These are phyloP conservation scores for Torymus auratus DNA, from an alignment of 2,888 invertebrate species.

Conservation along the genomic window DNA sequence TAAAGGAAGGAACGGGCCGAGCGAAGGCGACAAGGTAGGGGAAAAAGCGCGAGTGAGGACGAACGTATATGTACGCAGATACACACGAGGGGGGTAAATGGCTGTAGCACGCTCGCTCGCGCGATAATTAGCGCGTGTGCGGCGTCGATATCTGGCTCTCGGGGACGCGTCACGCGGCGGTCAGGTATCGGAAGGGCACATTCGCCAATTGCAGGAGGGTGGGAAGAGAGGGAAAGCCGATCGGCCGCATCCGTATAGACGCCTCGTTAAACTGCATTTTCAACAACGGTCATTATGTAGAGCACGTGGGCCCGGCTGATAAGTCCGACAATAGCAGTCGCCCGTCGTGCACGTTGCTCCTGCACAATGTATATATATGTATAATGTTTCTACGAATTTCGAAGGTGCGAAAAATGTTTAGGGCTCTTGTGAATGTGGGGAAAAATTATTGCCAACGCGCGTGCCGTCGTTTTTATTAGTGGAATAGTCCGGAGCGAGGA, in stretches of 20 bases:
- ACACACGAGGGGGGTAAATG: neutral
- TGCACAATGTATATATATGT: too few relatives aligned
- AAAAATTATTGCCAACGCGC: too few relatives aligned
- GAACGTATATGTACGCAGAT: too few relatives aligned
- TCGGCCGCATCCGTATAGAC: slow-evolving; percentile 70
- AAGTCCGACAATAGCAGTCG: slow-evolving; percentile 63
- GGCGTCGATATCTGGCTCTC: slow-evolving; percentile 40
- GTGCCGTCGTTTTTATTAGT: too few relatives aligned
- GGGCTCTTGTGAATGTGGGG: too few relatives aligned
- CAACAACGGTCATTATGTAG: slow-evolving; percentile 73
- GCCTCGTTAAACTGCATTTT: slow-evolving; percentile 75
- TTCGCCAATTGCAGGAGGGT: slow-evolving; percentile 44
- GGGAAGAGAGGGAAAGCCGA: slow-evolving; percentile 59
- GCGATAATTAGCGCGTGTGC: slow-evolving; percentile 55
- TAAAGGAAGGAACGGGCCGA: too few relatives aligned
- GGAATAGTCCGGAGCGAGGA: too few relatives aligned
- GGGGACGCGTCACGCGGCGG: slow-evolving; percentile 36
- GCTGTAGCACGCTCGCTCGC: slow-evolving; percentile 9
- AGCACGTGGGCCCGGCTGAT: slow-evolving; percentile 74
- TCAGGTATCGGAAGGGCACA: slow-evolving; percentile 56
- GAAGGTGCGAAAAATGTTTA: too few relatives aligned
- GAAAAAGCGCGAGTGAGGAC: too few relatives aligned
- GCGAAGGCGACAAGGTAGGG: too few relatives aligned
- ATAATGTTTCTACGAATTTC: too few relatives aligned
- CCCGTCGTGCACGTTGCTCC: neutral